Percentiles rank a stretch among this genome's conserved stretches.
Evolutionary conservation across 2,888 invertebrate species (phyloP).

Genomic region (Chrysodeixis includens): DNA sequence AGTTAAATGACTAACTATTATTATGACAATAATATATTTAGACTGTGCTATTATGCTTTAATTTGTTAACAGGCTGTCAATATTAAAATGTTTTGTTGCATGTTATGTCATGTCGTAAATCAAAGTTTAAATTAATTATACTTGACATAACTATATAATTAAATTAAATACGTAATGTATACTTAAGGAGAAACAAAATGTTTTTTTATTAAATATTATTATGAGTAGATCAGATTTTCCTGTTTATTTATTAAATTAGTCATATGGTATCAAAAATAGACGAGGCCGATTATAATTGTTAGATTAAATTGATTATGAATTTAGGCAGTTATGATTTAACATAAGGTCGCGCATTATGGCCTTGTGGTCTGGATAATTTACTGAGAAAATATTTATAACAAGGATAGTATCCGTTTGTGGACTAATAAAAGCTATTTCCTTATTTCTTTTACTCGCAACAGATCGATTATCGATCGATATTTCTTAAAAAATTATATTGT

Average conservation of each 20-base stretch:
- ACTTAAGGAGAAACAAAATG: too few species aligned
- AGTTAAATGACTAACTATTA: background rate
- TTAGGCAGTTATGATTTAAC: conserved; percentile 30
- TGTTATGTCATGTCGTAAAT: background rate
- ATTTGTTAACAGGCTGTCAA: background rate
- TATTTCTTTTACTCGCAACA: background rate
- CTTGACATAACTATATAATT: background rate
- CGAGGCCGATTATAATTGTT: conserved; percentile 32
- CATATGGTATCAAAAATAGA: conserved; percentile 25
- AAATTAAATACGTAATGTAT: too few species aligned
- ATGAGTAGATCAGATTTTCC: conserved; percentile 9
- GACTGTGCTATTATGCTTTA: too few species aligned
- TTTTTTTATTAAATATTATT: too few species aligned
- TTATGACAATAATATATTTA: too few species aligned
- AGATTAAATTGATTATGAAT: conserved; percentile 29
- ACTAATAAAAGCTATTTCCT: conserved; percentile 25
- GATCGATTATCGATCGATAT: too few species aligned
- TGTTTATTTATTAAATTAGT: conserved; percentile 22
- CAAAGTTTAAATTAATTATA: background rate
- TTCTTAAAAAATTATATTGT: too few species aligned
- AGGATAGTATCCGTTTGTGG: conserved; percentile 26
- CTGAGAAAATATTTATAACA: conserved; percentile 20
- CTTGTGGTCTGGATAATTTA: conserved; percentile 25
- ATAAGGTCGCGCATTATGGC: conserved; percentile 33
- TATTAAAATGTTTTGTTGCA: background rate